Conservation (phyloP, 2,113 vertebrate genomes). For the Apodemus sylvaticus region DNA sequence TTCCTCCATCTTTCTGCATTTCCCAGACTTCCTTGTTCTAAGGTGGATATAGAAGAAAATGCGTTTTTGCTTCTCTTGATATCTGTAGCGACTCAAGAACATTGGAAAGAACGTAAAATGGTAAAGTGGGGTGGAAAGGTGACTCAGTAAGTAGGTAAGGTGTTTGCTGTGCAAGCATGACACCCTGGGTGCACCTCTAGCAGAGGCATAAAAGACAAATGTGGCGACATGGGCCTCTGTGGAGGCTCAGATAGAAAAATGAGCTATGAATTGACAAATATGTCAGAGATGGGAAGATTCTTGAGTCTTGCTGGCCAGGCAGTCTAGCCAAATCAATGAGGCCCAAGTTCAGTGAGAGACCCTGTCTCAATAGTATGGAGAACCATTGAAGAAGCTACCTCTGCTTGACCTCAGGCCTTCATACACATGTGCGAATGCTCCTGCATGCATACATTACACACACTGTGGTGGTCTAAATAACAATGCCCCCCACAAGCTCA, state of each 20-base stretch:
- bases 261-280: neutral
- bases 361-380: neutral
- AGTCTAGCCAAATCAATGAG: neutral
- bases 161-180: neutral
- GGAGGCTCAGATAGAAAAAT: neutral
- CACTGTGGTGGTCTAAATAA: neutral
- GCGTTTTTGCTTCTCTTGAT: slow-evolving; percentile 24
- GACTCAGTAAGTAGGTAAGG: neutral
- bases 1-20: slow-evolving; percentile 26
- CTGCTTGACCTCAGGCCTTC: neutral
- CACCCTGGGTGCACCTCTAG: neutral
- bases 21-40: slow-evolving; percentile 21
- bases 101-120: neutral
- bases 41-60: neutral
- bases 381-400: neutral
- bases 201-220: neutral
- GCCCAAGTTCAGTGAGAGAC: neutral
- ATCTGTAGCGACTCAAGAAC: neutral
- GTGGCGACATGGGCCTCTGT: neutral
- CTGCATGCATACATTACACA: too few species aligned
- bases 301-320: too few species aligned
- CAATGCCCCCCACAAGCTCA: neutral
- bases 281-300: neutral
- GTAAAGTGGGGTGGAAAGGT: too few species aligned
- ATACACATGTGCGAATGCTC: neutral